Evolutionary conservation across 2,113 vertebrate genomes (phyloP), one percentile per base, ranked within the genome.

Genomic region (Misgurnus mizolepis): DNA sequence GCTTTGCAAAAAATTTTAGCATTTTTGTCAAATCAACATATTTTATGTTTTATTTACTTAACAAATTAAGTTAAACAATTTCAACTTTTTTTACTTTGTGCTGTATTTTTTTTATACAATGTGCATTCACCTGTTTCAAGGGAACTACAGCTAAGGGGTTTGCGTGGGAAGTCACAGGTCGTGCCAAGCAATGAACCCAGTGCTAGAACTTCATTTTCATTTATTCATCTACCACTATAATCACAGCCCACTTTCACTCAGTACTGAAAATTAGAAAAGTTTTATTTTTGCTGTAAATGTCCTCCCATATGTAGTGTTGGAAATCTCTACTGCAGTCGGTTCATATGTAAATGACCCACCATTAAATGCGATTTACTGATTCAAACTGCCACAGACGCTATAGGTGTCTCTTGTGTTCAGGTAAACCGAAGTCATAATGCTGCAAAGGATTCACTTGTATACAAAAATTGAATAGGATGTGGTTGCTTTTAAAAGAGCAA

Each of bases 401-500:
- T 27, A 6, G 61, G 72, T 49, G 53, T 55, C 53, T 58, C 8
- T 62, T 75, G 18, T 47, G 18, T 62, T 75, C 15, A 17, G 43
- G 43, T 75, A 45, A 34, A 7, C 17, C 34, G 55, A 15, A 55
- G 49, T 71, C 34, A 40, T 7, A 71, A 39, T 6, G 39, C 49
- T 10, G 7, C 8, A 75, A 65, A 39, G n/a, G 22, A 10, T 4
- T 2, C 1, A 55, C 14, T 18, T 53, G 47, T 53, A 66, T 66
- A 47, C 60, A 11, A 22, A 34, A 76, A 2, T 4, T 50, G 12
- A 27, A 81, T 55, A 2, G 40, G 1, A 17, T 61, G 27, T 47
- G 18, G 60, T 14, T 61, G 55, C 40, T 80, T 45, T 27, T 75
- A 75, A 67, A 76, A 50, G 12, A 12, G 15, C 65, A 68, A 58